phyloP scores from a whole-genome alignment of 2,888 invertebrate genomes.

The Nephrotoma appendiculata region DNA sequence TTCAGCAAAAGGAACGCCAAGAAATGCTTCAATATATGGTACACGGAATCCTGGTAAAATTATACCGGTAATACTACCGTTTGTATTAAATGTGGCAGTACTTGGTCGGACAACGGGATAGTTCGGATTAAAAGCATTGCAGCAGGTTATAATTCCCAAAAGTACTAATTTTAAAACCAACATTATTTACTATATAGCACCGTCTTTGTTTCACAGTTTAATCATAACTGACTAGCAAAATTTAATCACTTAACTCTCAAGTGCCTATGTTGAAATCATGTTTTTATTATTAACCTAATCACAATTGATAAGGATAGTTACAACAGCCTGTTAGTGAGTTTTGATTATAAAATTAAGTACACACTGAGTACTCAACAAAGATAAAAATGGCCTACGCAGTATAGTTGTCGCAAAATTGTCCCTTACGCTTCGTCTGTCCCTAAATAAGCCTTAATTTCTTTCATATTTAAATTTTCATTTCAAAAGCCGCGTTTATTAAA shows the following conservation, averaged over 20 bases:
- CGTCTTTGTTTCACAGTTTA: neutral
- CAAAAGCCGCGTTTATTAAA: no score
- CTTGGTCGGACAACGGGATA: neutral
- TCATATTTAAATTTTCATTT: no score
- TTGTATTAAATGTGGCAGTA: neutral
- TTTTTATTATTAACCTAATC: no score
- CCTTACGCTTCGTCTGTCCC: no score
- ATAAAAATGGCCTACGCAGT: no score
- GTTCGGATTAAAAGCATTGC: neutral
- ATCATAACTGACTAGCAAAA: neutral
- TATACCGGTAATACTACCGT: neutral
- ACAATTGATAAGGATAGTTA: no score
- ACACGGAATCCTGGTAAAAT: constrained; percentile 36
- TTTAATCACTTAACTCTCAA: neutral
- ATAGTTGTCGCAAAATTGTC: no score
- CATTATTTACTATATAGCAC: neutral
- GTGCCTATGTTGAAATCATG: no score
- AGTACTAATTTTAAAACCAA: neutral
- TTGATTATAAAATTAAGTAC: no score
- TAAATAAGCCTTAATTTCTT: no score
- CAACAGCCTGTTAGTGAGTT: no score
- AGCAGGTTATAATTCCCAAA: neutral
- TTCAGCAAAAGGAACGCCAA: constrained; percentile 67
- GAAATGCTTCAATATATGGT: constrained; percentile 55
- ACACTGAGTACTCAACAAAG: no score